These are phyloP conservation scores for Torymus aiolomorphi DNA, from an alignment of 2,888 invertebrate species.

Conservation along the genomic window DNA sequence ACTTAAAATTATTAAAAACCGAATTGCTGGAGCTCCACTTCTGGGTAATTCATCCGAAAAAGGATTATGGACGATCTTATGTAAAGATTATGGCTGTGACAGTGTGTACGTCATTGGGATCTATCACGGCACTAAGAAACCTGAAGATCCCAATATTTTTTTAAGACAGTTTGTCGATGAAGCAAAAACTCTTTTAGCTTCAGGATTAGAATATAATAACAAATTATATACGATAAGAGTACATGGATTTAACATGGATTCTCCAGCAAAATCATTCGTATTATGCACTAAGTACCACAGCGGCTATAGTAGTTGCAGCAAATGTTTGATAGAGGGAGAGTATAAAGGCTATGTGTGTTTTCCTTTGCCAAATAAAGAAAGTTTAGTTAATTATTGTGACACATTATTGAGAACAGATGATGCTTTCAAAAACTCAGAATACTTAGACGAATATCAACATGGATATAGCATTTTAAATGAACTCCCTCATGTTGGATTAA, in stretches of 20 bases:
- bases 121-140: neutral
- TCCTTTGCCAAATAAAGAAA: neutral
- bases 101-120: neutral
- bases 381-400: too few relatives aligned
- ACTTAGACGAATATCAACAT: too few relatives aligned
- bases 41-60: conserved; percentile 6
- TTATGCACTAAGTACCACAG: conserved; percentile 13
- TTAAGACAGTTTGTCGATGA: conserved; percentile 6
- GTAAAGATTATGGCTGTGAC: conserved; percentile 2
- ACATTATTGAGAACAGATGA: too few relatives aligned
- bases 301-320: conserved; percentile 20
- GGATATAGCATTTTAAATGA: too few relatives aligned
- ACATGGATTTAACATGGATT: conserved; percentile 3
- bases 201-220: neutral
- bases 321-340: conserved; percentile 39
- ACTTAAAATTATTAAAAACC: conserved; percentile 21
- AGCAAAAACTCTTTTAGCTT: neutral
- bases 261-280: neutral
- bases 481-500: too few relatives aligned
- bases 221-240: conserved; percentile 11
- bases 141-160: conserved; percentile 8
- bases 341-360: conserved; percentile 24
- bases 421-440: too few relatives aligned
- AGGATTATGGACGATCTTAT: conserved; percentile 4
- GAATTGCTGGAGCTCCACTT: conserved; percentile 9